phyloP scores from a whole-genome alignment of 2,888 invertebrate genomes.

The Ypsolopha sequella region DNA sequence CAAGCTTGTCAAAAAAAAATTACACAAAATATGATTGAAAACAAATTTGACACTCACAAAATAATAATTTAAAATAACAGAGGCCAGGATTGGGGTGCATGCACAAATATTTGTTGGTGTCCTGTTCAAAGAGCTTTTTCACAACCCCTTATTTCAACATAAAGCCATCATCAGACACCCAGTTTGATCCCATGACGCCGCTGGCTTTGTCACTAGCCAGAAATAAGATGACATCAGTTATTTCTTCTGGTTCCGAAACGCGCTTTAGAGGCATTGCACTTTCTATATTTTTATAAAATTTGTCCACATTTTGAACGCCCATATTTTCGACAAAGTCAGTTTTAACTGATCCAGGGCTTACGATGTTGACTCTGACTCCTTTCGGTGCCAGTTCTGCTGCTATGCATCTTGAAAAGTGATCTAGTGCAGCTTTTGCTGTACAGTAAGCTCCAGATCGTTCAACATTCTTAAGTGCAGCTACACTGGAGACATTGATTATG shows the following conservation, averaged over 20 bases:
- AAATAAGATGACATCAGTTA: conserved; percentile 84
- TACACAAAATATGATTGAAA: no score
- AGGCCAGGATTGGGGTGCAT: no score
- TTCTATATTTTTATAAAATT: conserved; percentile 74
- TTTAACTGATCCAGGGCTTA: conserved; percentile 89
- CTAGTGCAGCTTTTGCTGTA: conserved; percentile 69
- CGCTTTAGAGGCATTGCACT: conserved; percentile 86
- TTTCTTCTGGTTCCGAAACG: conserved; percentile 79
- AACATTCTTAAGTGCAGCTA: conserved; percentile 9
- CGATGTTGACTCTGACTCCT: conserved; percentile 83
- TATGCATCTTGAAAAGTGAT: conserved; percentile 88
- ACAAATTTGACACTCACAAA: no score
- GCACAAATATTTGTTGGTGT: no score
- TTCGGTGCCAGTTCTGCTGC: conserved; percentile 82
- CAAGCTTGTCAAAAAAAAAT: no score
- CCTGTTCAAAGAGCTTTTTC: no score
- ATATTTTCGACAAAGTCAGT: conserved; percentile 67
- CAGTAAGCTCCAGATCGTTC: conserved; percentile 14
- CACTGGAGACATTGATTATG: conserved; percentile 29
- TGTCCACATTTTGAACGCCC: conserved; percentile 59
- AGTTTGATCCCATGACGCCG: conserved; percentile 81
- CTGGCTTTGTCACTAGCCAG: conserved; percentile 83
- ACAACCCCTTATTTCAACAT: not conserved
- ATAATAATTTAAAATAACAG: no score
- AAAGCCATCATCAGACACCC: conserved; percentile 16